A percentile compares a stretch with the other conserved stretches of the same genome.
Conservation (phyloP, 2,113 vertebrate genomes). For the Pseudois nayaur region DNA sequence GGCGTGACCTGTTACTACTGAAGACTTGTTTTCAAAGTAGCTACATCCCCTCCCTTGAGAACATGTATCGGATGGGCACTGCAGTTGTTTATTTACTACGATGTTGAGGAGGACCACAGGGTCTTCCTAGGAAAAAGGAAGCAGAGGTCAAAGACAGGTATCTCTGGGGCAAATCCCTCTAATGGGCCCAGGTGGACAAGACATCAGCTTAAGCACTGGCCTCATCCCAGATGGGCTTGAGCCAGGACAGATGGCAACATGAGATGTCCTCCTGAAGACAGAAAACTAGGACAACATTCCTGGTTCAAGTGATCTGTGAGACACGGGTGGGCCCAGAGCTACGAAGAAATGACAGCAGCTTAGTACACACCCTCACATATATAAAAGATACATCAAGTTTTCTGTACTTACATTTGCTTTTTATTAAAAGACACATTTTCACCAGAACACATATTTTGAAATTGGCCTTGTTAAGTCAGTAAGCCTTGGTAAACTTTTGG, state of each 20-base stretch:
- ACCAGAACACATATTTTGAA: not conserved
- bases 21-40: not conserved
- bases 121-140: not conserved
- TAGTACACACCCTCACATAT: not conserved
- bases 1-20: not conserved
- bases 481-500: not conserved
- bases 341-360: not conserved
- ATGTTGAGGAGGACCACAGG: not conserved
- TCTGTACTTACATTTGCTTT: not conserved
- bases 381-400: not conserved
- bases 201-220: not conserved
- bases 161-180: not conserved
- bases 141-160: not conserved
- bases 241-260: not conserved
- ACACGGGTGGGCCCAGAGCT: not conserved
- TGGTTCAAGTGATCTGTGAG: not conserved
- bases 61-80: not conserved
- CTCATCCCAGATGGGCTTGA: not conserved
- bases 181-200: not conserved
- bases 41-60: accelerated
- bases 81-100: not conserved
- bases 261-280: not conserved
- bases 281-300: not conserved
- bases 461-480: not conserved
- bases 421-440: not conserved